Conservation (phyloP, 2,797 vertebrate genomes). For the Cirrhinus molitorella region DNA sequence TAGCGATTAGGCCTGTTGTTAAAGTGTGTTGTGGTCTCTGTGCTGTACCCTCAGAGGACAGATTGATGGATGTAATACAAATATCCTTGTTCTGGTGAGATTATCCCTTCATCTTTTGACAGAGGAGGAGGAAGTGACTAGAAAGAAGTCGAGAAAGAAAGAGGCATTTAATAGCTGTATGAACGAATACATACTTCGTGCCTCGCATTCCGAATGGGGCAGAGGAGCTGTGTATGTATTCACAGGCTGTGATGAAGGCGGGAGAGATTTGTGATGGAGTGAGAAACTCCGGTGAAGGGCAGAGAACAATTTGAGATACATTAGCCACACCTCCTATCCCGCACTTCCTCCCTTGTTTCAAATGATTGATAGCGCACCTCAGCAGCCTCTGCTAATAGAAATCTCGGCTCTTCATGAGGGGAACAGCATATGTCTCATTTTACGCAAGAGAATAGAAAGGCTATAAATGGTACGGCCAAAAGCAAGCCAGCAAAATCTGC, state of each 20-base stretch:
- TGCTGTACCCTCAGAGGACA: slow-evolving; percentile 43
- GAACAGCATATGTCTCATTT: slow-evolving; percentile 39
- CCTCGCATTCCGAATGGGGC: slow-evolving; percentile 21
- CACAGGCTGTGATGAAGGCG: slow-evolving; percentile 33
- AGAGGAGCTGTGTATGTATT: slow-evolving; percentile 41
- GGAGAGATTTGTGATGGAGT: slow-evolving; percentile 35
- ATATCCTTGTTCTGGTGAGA: slow-evolving; percentile 47
- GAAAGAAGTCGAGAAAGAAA: slow-evolving; percentile 10
- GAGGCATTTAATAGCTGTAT: not conserved
- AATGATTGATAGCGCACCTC: slow-evolving; percentile 55
- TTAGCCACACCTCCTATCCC: slow-evolving; percentile 36
- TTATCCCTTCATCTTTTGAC: slow-evolving; percentile 33
- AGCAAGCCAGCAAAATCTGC: slow-evolving; percentile 29
- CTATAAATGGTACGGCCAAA: slow-evolving; percentile 35
- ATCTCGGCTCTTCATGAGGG: slow-evolving; percentile 27
- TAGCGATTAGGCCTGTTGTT: slow-evolving; percentile 54
- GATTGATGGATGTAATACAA: slow-evolving; percentile 63
- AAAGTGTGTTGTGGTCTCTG: slow-evolving; percentile 51
- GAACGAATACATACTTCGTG: not conserved
- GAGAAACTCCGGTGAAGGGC: slow-evolving; percentile 48
- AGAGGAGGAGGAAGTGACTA: slow-evolving; percentile 16
- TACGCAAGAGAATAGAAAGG: slow-evolving; percentile 24
- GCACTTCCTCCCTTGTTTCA: slow-evolving; percentile 45
- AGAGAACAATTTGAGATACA: slow-evolving; percentile 53
- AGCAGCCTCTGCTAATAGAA: slow-evolving; percentile 33